Conservation (phyloP, 1,140 invertebrate genomes). For the Argopecten irradians region DNA sequence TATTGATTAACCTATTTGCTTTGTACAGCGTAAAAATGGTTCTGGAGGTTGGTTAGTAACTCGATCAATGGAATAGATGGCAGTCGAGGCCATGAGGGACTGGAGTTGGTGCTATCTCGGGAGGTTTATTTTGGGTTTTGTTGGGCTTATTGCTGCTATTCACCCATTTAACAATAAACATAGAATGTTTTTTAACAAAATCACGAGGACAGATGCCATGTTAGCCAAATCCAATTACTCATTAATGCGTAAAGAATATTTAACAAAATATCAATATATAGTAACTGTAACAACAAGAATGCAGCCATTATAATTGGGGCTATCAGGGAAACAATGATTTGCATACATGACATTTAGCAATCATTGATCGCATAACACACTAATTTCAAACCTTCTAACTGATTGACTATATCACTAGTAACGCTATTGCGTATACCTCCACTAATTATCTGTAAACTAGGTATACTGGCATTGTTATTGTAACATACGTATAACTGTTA, state of each 20-base stretch:
- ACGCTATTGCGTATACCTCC: too few relatives aligned
- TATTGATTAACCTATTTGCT: conserved; percentile 10
- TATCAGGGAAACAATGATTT: neutral
- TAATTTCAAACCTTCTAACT: too few relatives aligned
- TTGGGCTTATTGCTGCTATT: neutral
- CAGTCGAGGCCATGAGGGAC: neutral
- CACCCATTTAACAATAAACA: too few relatives aligned
- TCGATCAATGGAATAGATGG: neutral
- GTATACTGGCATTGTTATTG: too few relatives aligned
- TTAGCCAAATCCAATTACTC: neutral
- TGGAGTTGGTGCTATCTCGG: neutral
- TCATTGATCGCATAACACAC: neutral
- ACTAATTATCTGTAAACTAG: too few relatives aligned
- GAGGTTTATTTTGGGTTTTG: neutral
- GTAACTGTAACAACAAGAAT: neutral
- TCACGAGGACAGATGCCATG: neutral
- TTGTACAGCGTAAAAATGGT: neutral
- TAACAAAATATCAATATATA: neutral
- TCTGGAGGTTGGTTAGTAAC: neutral
- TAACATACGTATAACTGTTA: too few relatives aligned
- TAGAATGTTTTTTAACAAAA: neutral
- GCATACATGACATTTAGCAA: neutral
- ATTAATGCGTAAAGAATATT: neutral
- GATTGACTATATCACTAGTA: too few relatives aligned
- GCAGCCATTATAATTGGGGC: neutral